A percentile compares a stretch with the other conserved stretches of the same genome.
Conservation (phyloP, 2,113 vertebrate genomes). For the Cyanoderma ruficeps region DNA sequence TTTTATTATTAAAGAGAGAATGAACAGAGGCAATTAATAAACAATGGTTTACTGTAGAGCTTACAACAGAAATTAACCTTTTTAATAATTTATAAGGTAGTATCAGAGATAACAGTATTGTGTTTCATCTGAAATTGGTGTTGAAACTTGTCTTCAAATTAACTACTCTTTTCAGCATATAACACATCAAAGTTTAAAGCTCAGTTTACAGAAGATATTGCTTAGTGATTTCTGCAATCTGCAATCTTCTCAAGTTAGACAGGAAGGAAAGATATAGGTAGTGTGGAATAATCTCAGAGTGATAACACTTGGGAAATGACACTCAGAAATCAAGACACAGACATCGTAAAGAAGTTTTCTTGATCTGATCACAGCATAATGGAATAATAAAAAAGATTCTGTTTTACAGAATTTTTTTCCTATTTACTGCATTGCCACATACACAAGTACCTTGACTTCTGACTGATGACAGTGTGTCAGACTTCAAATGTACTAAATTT, state of each 20-base stretch:
- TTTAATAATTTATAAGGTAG: background rate
- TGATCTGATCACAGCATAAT: background rate
- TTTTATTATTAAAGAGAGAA: constrained; percentile 24
- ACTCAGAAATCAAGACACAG: background rate
- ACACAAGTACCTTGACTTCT: background rate
- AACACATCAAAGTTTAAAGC: background rate
- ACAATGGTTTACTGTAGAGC: background rate
- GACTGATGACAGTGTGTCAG: background rate
- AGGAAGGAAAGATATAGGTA: background rate
- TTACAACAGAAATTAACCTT: background rate
- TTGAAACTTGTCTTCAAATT: background rate
- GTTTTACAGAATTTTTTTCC: background rate
- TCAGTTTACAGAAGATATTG: background rate
- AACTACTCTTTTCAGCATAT: background rate
- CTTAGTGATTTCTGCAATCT: background rate
- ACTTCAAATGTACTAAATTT: background rate
- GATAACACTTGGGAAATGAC: background rate
- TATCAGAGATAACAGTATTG: background rate
- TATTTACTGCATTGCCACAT: background rate
- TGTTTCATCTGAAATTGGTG: background rate
- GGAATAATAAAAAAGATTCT: background rate
- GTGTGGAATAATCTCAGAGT: background rate
- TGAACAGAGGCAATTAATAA: background rate
- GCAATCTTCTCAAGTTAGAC: background rate
- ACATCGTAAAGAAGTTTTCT: background rate